Evolutionary conservation across 2,888 invertebrate species (phyloP).

Genomic region (Prostheceraeus crozeri): DNA sequence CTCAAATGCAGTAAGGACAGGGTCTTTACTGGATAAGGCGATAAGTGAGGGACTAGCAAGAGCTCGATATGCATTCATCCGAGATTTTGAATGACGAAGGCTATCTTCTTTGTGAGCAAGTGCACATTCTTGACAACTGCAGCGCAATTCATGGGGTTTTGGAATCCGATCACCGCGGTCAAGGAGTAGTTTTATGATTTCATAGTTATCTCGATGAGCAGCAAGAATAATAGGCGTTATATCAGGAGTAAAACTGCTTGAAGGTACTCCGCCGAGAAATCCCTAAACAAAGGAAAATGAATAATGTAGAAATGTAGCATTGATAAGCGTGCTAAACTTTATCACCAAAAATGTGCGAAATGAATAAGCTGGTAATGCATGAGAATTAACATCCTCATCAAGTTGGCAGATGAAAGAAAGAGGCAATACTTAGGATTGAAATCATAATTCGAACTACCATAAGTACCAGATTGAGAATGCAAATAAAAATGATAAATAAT

Average conservation of each 20-base stretch:
- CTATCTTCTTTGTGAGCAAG: constrained; percentile 82
- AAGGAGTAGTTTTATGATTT: constrained; percentile 91
- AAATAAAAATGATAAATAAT: too few species aligned
- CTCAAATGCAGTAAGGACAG: constrained; percentile 93
- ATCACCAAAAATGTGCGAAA: too few species aligned
- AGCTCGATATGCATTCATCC: constrained; percentile 59
- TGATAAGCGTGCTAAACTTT: too few species aligned
- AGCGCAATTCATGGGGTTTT: constrained; percentile 61
- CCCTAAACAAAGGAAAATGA: too few species aligned
- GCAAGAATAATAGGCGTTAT: constrained; percentile 92
- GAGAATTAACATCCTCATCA: too few species aligned
- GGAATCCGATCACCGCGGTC: constrained; percentile 84
- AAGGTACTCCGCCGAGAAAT: constrained; percentile 27
- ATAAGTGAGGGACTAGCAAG: constrained; percentile 90
- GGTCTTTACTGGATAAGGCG: constrained; percentile 90
- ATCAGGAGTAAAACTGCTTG: constrained; percentile 71
- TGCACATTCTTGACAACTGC: constrained; percentile 90
- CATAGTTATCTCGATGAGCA: constrained; percentile 94
- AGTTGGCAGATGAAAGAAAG: too few species aligned
- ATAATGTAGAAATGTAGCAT: too few species aligned
- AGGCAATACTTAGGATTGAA: too few species aligned
- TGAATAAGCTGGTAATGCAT: too few species aligned
- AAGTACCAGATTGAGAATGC: too few species aligned
- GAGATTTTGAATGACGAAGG: constrained; percentile 57
- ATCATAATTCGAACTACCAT: too few species aligned